Conservation (phyloP, 2,113 vertebrate species). For the Lethenteron camtschaticum region DNA sequence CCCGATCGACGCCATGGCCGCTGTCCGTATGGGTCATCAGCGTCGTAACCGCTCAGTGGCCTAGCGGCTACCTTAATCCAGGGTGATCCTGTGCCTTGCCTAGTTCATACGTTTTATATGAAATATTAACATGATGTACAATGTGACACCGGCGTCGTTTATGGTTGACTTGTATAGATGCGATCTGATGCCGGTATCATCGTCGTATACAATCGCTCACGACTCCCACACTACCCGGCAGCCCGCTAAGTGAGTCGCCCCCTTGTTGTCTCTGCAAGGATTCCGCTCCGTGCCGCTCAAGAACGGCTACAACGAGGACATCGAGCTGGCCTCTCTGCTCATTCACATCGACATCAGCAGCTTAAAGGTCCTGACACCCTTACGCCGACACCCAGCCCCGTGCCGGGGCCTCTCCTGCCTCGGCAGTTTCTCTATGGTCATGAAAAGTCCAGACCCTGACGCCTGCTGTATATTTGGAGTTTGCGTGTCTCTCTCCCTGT, state of each 20-base stretch:
- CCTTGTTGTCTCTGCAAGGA: conserved; percentile 23
- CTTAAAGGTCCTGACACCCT: conserved; percentile 38
- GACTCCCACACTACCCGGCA: not conserved
- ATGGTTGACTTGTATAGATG: not conserved
- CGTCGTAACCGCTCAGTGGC: too few relatives aligned
- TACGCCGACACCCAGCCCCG: too few relatives aligned
- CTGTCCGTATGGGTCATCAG: too few relatives aligned
- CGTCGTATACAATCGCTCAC: not conserved
- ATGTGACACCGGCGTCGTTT: not conserved
- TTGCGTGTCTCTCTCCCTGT: conserved; percentile 9
- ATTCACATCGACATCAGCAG: conserved; percentile 47
- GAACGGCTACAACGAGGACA: conserved; percentile 59
- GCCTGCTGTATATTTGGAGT: conserved; percentile 12
- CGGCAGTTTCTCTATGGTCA: conserved; percentile 15
- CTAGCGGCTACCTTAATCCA: not conserved
- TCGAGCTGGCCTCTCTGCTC: conserved; percentile 68
- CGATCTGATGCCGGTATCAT: not conserved
- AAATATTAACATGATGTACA: not conserved
- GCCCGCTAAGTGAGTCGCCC: not conserved
- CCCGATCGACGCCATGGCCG: too few relatives aligned
- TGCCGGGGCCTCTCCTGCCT: conserved; percentile 9
- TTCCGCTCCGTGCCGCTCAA: conserved; percentile 70
- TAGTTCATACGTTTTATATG: not conserved
- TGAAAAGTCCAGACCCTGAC: conserved; percentile 13
- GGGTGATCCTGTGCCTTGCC: not conserved